Evolutionary conservation across 2,888 invertebrate species (phyloP), one percentile per base, ranked within the genome.

Genomic region (Andrena praecox): DNA sequence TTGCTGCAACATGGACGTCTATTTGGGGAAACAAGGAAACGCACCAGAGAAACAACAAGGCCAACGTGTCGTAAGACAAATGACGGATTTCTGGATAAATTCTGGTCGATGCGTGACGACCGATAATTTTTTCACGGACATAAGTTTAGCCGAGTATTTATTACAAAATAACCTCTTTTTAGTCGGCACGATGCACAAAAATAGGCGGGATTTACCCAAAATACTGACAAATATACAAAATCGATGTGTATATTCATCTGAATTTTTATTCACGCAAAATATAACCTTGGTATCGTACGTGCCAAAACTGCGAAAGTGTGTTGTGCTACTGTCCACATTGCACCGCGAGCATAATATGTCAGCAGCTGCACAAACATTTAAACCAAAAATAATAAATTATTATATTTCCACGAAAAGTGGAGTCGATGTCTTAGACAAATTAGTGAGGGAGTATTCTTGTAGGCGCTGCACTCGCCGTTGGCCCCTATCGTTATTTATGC

Each of bases 251-350:
- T 71, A 42, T 64, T 77, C 77, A 1, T 77, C 48, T 0, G 8
- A 71, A 16, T 68, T 68, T 75, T 27, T 68, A 8, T 68, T 52
- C 54, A 54, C 70, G 7, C n/a, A 20, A 10, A 63, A 64, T 10
- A 6, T 77, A 12, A 77, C 77, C 2, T 31, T 77, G 12, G 56
- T 71, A 4, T 72, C 70, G 1, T 69, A 69, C 24, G 35, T 69
- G 7, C 69, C 69, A 54, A 33, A 69, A 24, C 54, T 33, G 7
- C 56, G 70, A 31, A 71, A 71, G 16, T 71, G 60, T 62, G 60
- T 71, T n/a, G 60, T 60, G 20, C 24, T 71, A 8, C 48, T 71
- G 4, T 71, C 71, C 20, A 42, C 42, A 42, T 12, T 42, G 1
- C 42, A 42, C 12, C 4, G 42, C 42, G 42, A 42, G 3, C 42